A percentile compares a stretch with the other conserved stretches of the same genome.
phyloP scores from a whole-genome alignment of 2,797 vertebrate species.

The Poeciliopsis presidionis region DNA sequence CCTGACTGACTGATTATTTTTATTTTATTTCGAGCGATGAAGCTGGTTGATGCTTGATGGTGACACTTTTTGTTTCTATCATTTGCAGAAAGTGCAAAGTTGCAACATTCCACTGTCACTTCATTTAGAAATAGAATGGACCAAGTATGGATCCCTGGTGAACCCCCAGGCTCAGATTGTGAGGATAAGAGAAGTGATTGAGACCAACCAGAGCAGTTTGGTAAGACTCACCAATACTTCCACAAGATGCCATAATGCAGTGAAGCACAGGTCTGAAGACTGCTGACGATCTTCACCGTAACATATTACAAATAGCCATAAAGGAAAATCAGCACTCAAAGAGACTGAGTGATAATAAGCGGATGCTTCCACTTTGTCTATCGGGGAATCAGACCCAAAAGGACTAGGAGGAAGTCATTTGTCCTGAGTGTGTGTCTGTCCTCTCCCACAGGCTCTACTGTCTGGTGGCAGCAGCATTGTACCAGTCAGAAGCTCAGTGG shows the following conservation, averaged over 20 bases:
- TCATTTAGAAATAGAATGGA: constrained; percentile 90
- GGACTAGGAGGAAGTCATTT: not conserved
- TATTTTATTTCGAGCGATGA: not conserved
- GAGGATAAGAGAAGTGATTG: constrained; percentile 80
- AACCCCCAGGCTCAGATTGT: constrained; percentile 92
- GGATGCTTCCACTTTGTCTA: not conserved
- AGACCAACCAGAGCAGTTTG: constrained; percentile 79
- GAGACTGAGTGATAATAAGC: not conserved
- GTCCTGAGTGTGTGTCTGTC: not conserved
- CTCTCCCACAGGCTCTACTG: constrained; percentile 46
- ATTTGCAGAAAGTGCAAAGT: constrained; percentile 64
- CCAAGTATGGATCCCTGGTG: constrained; percentile 88
- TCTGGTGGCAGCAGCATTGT: constrained; percentile 59
- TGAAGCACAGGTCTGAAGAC: not conserved
- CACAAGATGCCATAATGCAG: not conserved
- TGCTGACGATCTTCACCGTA: not conserved
- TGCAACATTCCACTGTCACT: constrained; percentile 89
- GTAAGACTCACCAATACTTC: constrained; percentile 66
- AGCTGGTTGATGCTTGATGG: not conserved
- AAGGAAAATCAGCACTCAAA: not conserved
- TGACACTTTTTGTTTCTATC: constrained; percentile 2
- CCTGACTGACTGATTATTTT: not conserved
- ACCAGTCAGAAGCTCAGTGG: constrained; percentile 81
- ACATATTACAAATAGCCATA: not conserved
- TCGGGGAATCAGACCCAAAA: not conserved